phyloP scores from a whole-genome alignment of 2,113 vertebrate species.

The Eclectus roratus region DNA sequence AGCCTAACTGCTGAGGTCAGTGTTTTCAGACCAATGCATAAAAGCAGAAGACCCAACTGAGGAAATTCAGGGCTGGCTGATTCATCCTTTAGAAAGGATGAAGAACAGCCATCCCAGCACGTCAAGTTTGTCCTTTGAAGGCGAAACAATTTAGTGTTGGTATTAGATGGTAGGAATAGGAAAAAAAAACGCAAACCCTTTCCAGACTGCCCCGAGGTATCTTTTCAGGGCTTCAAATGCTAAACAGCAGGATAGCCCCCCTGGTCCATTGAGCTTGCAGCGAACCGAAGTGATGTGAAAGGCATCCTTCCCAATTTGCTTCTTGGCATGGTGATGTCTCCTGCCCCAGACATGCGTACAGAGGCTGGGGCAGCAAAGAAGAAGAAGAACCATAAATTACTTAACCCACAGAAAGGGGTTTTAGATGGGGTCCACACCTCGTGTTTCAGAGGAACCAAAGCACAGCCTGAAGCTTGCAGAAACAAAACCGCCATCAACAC shows the following conservation, averaged over 20 bases:
- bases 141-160: background rate
- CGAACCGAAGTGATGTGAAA: background rate
- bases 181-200: background rate
- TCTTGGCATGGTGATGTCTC: background rate
- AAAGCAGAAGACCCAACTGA: background rate
- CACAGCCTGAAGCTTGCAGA: background rate
- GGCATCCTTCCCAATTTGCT: background rate
- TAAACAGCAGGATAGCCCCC: background rate
- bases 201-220: background rate
- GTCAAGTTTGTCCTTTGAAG: background rate
- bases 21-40: background rate
- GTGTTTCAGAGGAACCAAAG: background rate
- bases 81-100: background rate
- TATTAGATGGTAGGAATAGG: background rate
- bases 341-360: background rate
- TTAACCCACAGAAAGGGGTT: background rate
- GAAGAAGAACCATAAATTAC: background rate
- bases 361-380: background rate
- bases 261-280: background rate
- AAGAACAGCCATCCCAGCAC: background rate
- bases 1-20: background rate
- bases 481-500: background rate
- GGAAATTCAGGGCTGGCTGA: background rate
- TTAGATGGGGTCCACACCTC: background rate
- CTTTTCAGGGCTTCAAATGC: background rate